Evolutionary conservation across 2,888 invertebrate genomes (phyloP), one percentile per base, ranked within the genome.

Genomic region (Tupiocoris notatus): DNA sequence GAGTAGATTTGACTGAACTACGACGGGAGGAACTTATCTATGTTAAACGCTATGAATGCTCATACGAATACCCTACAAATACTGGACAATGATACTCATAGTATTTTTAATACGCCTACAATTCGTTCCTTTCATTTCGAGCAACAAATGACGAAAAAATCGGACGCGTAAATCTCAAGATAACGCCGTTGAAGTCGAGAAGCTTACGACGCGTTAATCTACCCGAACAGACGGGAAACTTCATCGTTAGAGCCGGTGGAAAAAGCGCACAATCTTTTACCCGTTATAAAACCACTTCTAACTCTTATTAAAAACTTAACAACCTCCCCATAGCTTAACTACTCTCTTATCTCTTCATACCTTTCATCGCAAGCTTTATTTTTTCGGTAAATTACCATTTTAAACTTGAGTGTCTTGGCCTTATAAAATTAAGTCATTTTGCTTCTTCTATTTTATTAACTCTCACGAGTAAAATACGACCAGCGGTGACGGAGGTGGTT

Each of bases 231-330:
- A n/a, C 39, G 39, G 39, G 12, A 39, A 39, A 39, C 39, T 39
- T 39, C 39, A 3, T 7, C 12, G 6, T 39, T 39, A 39, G 6
- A 39, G 39, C n/a, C n/a, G n/a, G 39, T 12, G 3, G 39, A 39
- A 39, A 39, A 39, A 39, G 39, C 3, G 39, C 39, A 12, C 39
- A 39, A 39, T 39, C 39, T 39, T 39, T 39, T 39, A 3, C 39
- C 39, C 6, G 6, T 39, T 39, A 39, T 39, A 39, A 39, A 39
- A 39, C 39, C 39, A 39, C 39, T 39, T 39, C 25, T 24, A 18
- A 65, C 25, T 18, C 65, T 65, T 65, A 65, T 65, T 65, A 65
- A 65, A 65, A 65, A 65, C 65, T 65, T 65, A 65, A 39, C 62
- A 16, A 20, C 39, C 39, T 39, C 12, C 39, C 39, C 39, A 7